phyloP scores from a whole-genome alignment of 1,140 invertebrate genomes.

The Chlorops oryzae region DNA sequence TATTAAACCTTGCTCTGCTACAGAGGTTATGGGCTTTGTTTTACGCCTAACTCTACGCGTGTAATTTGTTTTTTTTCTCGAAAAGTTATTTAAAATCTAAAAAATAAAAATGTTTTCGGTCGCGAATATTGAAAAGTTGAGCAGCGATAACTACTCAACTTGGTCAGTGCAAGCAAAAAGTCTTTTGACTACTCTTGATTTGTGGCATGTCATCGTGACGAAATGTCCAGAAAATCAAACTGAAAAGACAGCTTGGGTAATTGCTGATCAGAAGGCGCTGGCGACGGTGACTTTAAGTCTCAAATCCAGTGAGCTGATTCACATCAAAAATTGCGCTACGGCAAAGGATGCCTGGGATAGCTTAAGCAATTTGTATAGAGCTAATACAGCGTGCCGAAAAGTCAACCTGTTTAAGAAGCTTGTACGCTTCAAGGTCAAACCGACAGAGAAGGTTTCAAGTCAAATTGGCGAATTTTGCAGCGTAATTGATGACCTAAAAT shows the following conservation, averaged over 20 bases:
- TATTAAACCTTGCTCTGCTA: too few relatives aligned
- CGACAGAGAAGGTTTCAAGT: background rate
- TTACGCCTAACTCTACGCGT: too few relatives aligned
- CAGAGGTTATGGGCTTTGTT: too few relatives aligned
- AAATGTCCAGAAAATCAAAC: background rate
- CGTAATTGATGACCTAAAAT: conserved; percentile 4
- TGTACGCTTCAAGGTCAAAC: conserved; percentile 7
- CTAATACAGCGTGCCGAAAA: conserved; percentile 7
- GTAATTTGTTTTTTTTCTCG: too few relatives aligned
- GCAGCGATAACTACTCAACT: conserved; percentile 3
- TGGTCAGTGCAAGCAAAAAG: conserved; percentile 8
- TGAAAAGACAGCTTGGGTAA: conserved; percentile 2
- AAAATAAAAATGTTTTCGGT: too few relatives aligned
- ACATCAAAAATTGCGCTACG: conserved; percentile 10
- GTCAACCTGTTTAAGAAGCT: conserved; percentile 13
- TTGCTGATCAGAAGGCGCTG: conserved; percentile 2
- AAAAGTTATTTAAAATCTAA: too few relatives aligned
- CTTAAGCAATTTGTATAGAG: conserved; percentile 3
- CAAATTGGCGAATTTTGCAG: conserved; percentile 13
- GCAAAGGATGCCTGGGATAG: conserved; percentile 11
- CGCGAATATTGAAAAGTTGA: conserved; percentile 9
- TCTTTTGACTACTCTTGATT: conserved; percentile 9
- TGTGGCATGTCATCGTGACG: conserved; percentile 4
- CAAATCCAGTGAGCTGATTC: conserved; percentile 9
- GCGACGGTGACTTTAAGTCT: conserved; percentile 10